Percentiles rank a stretch among this genome's conserved stretches.
These are phyloP conservation scores for Xestobium rufovillosum DNA, from an alignment of 2,888 invertebrate species.

Conservation along the genomic window DNA sequence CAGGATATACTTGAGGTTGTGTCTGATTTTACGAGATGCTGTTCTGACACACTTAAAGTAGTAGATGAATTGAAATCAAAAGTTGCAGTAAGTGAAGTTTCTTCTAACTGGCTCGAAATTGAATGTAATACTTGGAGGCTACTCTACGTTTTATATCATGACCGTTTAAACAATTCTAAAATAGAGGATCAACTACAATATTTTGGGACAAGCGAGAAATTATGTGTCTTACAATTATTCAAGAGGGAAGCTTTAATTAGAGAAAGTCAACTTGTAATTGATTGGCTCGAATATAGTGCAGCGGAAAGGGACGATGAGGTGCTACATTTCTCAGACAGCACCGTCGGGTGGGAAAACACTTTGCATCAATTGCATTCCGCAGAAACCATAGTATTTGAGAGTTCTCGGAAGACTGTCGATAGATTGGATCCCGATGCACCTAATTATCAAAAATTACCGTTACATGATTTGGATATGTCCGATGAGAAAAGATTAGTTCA, in stretches of 20 bases:
- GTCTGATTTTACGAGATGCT: slow-evolving; percentile 38
- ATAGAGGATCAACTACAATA: slow-evolving; percentile 30
- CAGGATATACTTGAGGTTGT: slow-evolving; percentile 37
- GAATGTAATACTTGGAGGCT: slow-evolving; percentile 89
- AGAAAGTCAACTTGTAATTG: slow-evolving; percentile 77
- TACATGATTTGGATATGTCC: slow-evolving; percentile 82
- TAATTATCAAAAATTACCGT: slow-evolving; percentile 62
- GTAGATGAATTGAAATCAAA: slow-evolving; percentile 37
- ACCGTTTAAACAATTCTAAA: slow-evolving; percentile 57
- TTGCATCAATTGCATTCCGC: slow-evolving; percentile 59
- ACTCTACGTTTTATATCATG: slow-evolving; percentile 71
- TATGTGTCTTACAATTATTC: slow-evolving; percentile 51
- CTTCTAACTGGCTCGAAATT: slow-evolving; percentile 57
- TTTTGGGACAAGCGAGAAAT: slow-evolving; percentile 50
- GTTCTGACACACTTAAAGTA: slow-evolving; percentile 39
- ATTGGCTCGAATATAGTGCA: slow-evolving; percentile 86
- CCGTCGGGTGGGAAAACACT: slow-evolving; percentile 88
- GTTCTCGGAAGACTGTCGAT: slow-evolving; percentile 53
- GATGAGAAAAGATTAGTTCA: slow-evolving; percentile 60
- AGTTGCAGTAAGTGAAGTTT: slow-evolving; percentile 26
- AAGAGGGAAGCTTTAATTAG: slow-evolving; percentile 50
- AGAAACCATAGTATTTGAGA: slow-evolving; percentile 52
- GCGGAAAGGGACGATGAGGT: slow-evolving; percentile 48
- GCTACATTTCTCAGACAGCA: slow-evolving; percentile 71
- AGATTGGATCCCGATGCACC: slow-evolving; percentile 88